A percentile compares a stretch with the other conserved stretches of the same genome.
These are phyloP conservation scores for Leptestheria dahalacensis DNA, from an alignment of 1,140 invertebrate species.

Conservation along the genomic window DNA sequence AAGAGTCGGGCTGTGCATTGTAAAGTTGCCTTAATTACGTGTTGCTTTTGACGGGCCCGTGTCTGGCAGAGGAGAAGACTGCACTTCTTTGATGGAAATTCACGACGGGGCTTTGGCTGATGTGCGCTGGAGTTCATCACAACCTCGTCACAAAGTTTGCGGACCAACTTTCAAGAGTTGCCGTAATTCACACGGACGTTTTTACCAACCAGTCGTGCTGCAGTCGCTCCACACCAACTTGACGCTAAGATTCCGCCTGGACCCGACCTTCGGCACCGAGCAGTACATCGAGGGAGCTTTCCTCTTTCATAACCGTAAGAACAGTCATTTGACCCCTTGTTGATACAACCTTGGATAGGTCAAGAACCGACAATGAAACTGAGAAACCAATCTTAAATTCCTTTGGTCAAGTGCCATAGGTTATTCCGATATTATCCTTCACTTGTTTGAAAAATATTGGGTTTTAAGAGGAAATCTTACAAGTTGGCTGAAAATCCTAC, in stretches of 20 bases:
- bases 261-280: constrained; percentile 6
- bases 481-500: neutral
- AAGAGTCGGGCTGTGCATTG: too few relatives aligned
- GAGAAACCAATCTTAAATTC: too few relatives aligned
- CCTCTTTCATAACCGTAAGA: constrained; percentile 11
- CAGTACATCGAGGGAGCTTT: constrained; percentile 15
- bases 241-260: constrained; percentile 8
- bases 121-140: constrained; percentile 11
- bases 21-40: too few relatives aligned
- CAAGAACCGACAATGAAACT: too few relatives aligned
- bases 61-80: constrained; percentile 3
- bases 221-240: constrained; percentile 6
- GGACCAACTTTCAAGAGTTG: constrained; percentile 6
- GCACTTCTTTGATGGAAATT: constrained; percentile 14
- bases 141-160: constrained; percentile 11
- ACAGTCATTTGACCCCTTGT: too few relatives aligned
- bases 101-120: constrained; percentile 12
- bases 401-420: too few relatives aligned
- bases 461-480: too few relatives aligned
- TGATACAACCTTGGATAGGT: too few relatives aligned
- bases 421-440: too few relatives aligned
- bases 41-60: neutral
- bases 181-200: constrained; percentile 5
- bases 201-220: constrained; percentile 5
- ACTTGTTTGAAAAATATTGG: too few relatives aligned